phyloP scores from a whole-genome alignment of 2,888 invertebrate genomes.

The Lasioglossum oenotherae region DNA sequence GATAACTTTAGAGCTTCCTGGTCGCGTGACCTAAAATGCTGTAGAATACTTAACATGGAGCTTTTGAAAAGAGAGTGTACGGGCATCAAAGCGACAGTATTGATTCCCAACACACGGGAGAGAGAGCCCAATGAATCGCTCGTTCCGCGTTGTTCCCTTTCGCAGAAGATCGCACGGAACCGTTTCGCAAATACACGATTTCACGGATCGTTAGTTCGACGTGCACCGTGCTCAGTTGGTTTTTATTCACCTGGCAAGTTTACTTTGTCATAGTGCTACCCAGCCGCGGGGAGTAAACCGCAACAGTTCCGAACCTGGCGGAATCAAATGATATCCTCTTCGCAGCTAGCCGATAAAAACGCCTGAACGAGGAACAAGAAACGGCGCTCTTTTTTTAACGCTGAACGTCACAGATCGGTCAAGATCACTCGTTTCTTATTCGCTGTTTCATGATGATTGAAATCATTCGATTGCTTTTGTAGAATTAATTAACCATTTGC shows the following conservation, averaged over 20 bases:
- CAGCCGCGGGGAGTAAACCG: slow-evolving; percentile 16
- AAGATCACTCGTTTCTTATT: background rate
- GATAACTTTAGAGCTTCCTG: slow-evolving; percentile 7
- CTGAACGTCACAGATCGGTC: background rate
- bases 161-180: slow-evolving; percentile 32
- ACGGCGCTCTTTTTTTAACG: background rate
- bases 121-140: slow-evolving; percentile 17
- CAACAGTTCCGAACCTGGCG: slow-evolving; percentile 20
- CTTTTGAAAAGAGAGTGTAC: slow-evolving; percentile 4
- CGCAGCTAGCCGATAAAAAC: background rate
- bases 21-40: slow-evolving; percentile 11
- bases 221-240: slow-evolving; percentile 26
- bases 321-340: slow-evolving; percentile 12
- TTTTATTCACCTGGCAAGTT: slow-evolving; percentile 40
- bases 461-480: background rate
- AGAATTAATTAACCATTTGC: background rate
- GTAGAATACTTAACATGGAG: background rate
- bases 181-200: slow-evolving; percentile 53
- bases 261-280: slow-evolving; percentile 30
- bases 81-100: slow-evolving; percentile 6
- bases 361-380: background rate
- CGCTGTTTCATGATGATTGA: background rate
- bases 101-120: background rate
- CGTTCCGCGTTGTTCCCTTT: slow-evolving; percentile 30
- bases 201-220: slow-evolving; percentile 46